Evolutionary conservation across 2,888 invertebrate genomes (phyloP).

Genomic region (Eudasyphora cyanicolor): DNA sequence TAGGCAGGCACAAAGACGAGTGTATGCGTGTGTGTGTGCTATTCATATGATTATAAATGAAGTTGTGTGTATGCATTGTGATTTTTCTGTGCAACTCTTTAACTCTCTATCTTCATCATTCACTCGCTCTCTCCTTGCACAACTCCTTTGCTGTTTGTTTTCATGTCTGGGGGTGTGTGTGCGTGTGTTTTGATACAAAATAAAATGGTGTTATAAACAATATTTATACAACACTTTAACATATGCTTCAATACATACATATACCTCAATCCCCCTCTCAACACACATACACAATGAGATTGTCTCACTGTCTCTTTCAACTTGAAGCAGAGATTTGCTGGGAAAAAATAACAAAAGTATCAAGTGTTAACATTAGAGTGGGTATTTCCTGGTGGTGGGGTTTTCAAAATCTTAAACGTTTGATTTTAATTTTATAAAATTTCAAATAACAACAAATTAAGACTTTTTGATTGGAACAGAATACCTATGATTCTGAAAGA

Average conservation of each 20-base stretch:
- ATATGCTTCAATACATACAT: constrained; percentile 20
- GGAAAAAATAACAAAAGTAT: no score
- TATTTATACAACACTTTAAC: constrained; percentile 67
- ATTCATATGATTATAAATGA: background rate
- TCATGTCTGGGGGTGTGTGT: background rate
- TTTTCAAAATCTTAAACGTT: no score
- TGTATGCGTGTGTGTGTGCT: background rate
- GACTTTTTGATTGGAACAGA: no score
- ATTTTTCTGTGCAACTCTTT: background rate
- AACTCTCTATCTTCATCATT: background rate
- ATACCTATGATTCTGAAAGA: no score
- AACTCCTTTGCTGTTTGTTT: background rate
- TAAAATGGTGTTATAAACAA: constrained; percentile 69
- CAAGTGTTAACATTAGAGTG: no score
- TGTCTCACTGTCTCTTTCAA: background rate
- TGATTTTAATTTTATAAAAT: no score
- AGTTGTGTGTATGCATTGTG: constrained; percentile 14
- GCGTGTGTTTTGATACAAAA: constrained; percentile 53
- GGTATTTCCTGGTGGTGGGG: no score
- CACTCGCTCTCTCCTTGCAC: background rate
- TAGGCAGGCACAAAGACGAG: no score
- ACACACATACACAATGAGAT: constrained; percentile 22
- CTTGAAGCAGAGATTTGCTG: constrained; percentile 55
- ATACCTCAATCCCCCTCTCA: no score
- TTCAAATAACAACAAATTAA: no score